Percentiles rank a stretch among this genome's conserved stretches.
phyloP scores from a whole-genome alignment of 2,888 invertebrate genomes.

The Parthenolecanium corni region DNA sequence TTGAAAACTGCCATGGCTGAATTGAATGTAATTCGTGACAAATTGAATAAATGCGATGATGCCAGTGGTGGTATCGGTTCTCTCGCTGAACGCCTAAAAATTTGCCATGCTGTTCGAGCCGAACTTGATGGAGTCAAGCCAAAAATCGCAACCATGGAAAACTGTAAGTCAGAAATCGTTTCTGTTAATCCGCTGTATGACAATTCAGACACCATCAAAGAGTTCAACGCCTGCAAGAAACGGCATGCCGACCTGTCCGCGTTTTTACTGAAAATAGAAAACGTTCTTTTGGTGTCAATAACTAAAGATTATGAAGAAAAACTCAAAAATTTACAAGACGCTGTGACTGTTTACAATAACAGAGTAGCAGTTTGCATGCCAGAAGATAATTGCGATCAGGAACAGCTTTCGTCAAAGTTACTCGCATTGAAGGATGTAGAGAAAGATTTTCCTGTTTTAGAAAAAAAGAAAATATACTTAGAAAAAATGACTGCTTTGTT shows the following conservation, averaged over 20 bases:
- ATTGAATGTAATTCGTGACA: constrained; percentile 63
- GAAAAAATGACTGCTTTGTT: constrained; percentile 47
- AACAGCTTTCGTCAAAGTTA: constrained; percentile 82
- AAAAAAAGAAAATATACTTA: constrained; percentile 33
- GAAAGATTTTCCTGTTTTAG: constrained; percentile 10
- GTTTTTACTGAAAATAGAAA: constrained; percentile 71
- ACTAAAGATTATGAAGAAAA: constrained; percentile 81
- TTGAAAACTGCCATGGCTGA: constrained; percentile 59
- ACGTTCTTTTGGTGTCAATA: constrained; percentile 61
- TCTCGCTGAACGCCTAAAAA: constrained; percentile 64
- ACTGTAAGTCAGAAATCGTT: constrained; percentile 58
- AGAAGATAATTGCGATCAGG: constrained; percentile 77
- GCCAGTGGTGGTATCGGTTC: constrained; percentile 74
- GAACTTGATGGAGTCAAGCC: constrained; percentile 58
- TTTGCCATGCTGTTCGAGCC: constrained; percentile 57
- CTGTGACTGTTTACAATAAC: constrained; percentile 68
- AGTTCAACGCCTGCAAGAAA: constrained; percentile 69
- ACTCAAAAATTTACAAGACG: constrained; percentile 64
- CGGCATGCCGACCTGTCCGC: constrained; percentile 64
- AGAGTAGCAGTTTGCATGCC: constrained; percentile 86
- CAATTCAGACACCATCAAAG: constrained; percentile 66
- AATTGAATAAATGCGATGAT: constrained; percentile 79
- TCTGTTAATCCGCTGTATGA: constrained; percentile 63
- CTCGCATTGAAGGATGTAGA: constrained; percentile 61
- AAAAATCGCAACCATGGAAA: constrained; percentile 55